Evolutionary conservation across 2,888 invertebrate species (phyloP), one percentile per base, ranked within the genome.

Genomic region (Thecophora atra): DNA sequence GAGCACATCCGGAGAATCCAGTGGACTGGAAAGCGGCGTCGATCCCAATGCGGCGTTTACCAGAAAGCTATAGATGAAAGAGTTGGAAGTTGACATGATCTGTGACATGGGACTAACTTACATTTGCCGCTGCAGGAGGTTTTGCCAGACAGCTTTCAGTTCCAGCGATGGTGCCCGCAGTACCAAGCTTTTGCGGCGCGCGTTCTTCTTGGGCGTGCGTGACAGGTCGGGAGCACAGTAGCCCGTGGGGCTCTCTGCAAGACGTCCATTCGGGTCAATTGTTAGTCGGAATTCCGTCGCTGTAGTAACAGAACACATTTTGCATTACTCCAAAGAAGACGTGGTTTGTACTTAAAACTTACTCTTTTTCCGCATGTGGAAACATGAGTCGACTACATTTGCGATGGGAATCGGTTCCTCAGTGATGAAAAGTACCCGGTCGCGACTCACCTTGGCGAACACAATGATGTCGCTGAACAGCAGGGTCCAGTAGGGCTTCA

Each of bases 81-180:
- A 62, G 17, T n/a, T 19, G 24, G 8, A 42, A 8, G n/a, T n/a
- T 8, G 17, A 62, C n/a, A n/a, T n/a, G n/a, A n/a, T n/a, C n/a
- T 24, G 13, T 37, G 19, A 5, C n/a, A 8, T 66, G 17, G 19
- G 13, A 21, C 19, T 3, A 0, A 75, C 92, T 91, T 87, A 95
- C 95, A 95, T 94, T 88, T 95, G 95, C 76, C 95, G 89, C 81
- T 95, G 94, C 28, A 96, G 89, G 72, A 95, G 88, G 86, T 94
- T 95, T 87, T 95, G 95, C 95, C 95, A 96, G 11, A 95, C 94
- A 51, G 95, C 95, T 84, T 96, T 96, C 52, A 95, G 87, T 84
- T 95, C 95, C 73, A 92, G 89, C 1, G 93, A 94, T 0, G 95
- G 95, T 1, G 95, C 94, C 67, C 95, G 88, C 17, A 96, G 86